Percentiles rank a stretch among this genome's conserved stretches.
Conservation (phyloP, 92 coral and sea anemone genomes). For the Umimayanthus chanpuru region DNA sequence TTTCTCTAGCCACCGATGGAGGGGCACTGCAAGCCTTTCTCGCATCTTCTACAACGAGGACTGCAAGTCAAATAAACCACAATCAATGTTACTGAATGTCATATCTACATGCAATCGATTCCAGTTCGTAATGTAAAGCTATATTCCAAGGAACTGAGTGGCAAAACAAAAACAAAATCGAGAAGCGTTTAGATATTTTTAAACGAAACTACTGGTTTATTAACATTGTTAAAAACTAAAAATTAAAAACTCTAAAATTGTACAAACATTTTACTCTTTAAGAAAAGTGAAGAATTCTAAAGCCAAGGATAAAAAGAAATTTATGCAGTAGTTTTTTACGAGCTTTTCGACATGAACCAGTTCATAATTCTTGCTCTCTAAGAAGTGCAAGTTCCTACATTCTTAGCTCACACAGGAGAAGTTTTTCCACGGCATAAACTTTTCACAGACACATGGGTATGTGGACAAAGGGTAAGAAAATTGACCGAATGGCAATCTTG, state of each 20-base stretch:
- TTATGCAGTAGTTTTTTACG: too few relatives aligned
- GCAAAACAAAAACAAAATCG: too few relatives aligned
- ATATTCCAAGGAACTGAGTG: not conserved
- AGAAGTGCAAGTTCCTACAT: not conserved
- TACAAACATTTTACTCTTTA: not conserved
- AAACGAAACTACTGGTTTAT: too few relatives aligned
- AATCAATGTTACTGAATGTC: not conserved
- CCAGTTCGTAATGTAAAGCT: too few relatives aligned
- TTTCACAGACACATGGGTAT: not conserved
- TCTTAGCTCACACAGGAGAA: not conserved
- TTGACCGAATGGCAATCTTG: too few relatives aligned
- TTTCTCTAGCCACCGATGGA: constrained; percentile 55
- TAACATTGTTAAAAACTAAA: too few relatives aligned
- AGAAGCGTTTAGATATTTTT: not conserved
- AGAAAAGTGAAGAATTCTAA: not conserved
- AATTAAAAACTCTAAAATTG: too few relatives aligned
- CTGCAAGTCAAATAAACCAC: constrained; percentile 30
- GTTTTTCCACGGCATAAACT: too few relatives aligned
- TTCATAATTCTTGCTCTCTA: not conserved
- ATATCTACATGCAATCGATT: not conserved
- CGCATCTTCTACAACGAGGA: constrained; percentile 50
- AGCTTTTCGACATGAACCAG: not conserved
- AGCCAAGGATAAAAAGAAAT: not conserved
- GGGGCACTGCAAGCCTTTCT: constrained; percentile 55
- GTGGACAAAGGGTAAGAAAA: too few relatives aligned